A percentile compares a stretch with the other conserved stretches of the same genome.
These are phyloP conservation scores for Bombus impatiens DNA, from an alignment of 1,140 invertebrate species.

Conservation along the genomic window DNA sequence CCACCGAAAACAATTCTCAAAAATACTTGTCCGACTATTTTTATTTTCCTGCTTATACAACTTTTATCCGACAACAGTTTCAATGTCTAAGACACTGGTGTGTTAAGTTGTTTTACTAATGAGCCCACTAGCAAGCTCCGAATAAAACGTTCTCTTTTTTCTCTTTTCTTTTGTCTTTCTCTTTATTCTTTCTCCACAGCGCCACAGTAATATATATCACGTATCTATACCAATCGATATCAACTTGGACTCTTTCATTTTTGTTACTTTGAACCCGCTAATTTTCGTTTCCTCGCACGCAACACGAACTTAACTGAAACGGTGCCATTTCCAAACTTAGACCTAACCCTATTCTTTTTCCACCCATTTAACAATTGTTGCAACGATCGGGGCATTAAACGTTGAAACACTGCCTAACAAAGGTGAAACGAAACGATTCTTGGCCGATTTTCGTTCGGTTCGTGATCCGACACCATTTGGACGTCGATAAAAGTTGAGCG, in stretches of 20 bases:
- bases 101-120: neutral
- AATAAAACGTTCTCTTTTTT: neutral
- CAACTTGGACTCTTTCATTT: neutral
- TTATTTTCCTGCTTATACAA: neutral
- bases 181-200: neutral
- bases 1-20: neutral
- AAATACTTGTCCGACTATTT: neutral
- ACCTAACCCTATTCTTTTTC: neutral
- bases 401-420: neutral
- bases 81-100: neutral
- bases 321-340: neutral
- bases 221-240: neutral
- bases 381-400: neutral
- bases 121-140: neutral
- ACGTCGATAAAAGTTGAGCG: conserved; percentile 34
- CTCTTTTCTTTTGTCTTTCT: neutral
- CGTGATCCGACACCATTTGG: conserved; percentile 4
- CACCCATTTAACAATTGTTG: neutral
- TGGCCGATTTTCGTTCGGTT: conserved; percentile 17
- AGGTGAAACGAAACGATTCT: neutral
- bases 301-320: neutral
- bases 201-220: neutral
- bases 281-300: neutral
- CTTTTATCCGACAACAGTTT: neutral
- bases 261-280: neutral